phyloP scores from a whole-genome alignment of 2,797 vertebrate genomes.

The Enteromius thamalakanensis region DNA sequence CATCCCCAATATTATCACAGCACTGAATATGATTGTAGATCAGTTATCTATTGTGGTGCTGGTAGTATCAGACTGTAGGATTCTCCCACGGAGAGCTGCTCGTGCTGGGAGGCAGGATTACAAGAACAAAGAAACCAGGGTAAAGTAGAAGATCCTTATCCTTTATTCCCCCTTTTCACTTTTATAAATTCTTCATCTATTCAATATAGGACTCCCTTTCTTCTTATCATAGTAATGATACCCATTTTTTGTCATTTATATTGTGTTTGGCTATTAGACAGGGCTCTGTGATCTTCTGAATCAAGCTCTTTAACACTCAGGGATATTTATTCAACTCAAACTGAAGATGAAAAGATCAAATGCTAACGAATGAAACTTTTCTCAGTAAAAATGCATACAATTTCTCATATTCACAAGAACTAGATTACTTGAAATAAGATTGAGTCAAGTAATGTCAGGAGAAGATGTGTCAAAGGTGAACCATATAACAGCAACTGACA shows the following conservation, averaged over 20 bases:
- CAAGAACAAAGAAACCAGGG: constrained; percentile 38
- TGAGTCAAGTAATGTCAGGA: background rate
- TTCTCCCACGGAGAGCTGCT: background rate
- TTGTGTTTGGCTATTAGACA: constrained; percentile 2
- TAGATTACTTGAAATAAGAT: background rate
- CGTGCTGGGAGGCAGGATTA: constrained; percentile 37
- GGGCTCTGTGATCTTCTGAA: background rate
- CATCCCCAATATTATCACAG: background rate
- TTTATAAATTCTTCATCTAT: constrained; percentile 21
- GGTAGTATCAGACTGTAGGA: constrained; percentile 18
- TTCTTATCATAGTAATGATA: constrained; percentile 22
- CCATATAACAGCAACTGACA: constrained; percentile 21
- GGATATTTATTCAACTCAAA: background rate
- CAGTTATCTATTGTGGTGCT: constrained; percentile 12
- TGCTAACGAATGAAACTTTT: background rate
- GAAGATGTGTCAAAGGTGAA: constrained; percentile 27
- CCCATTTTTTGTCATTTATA: background rate
- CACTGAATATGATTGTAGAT: constrained; percentile 28
- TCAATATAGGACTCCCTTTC: constrained; percentile 6
- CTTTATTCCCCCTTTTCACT: background rate
- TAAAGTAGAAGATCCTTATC: constrained; percentile 43
- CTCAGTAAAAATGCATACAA: background rate
- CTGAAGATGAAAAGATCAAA: background rate
- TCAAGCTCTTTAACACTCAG: background rate
- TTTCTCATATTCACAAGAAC: background rate